phyloP scores from a whole-genome alignment of 2,888 invertebrate genomes.

The Sericinus montela region DNA sequence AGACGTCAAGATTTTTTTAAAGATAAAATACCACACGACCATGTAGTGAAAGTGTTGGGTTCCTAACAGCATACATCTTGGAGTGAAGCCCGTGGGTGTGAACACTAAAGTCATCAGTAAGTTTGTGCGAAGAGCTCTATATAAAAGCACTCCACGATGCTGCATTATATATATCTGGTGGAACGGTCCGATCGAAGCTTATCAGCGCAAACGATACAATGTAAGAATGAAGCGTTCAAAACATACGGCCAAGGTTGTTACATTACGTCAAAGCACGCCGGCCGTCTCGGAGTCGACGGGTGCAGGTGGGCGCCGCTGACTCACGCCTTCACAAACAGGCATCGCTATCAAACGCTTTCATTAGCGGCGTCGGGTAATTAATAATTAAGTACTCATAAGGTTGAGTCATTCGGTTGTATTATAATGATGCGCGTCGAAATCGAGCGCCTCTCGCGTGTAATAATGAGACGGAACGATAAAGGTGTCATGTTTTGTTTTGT shows the following conservation, averaged over 20 bases:
- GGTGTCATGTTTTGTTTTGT: neutral
- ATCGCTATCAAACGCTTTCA: conserved; percentile 32
- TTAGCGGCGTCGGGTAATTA: conserved; percentile 17
- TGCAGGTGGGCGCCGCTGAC: conserved; percentile 40
- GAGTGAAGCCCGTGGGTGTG: too few relatives aligned
- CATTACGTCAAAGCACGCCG: conserved; percentile 20
- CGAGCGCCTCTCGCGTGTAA: neutral
- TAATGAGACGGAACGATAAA: neutral
- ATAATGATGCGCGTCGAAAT: neutral
- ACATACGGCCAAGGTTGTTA: neutral
- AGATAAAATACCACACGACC: too few relatives aligned
- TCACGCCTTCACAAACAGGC: conserved; percentile 33
- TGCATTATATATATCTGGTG: too few relatives aligned
- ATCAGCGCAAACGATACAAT: neutral
- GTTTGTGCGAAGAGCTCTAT: too few relatives aligned
- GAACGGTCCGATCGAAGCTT: too few relatives aligned
- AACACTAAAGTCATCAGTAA: too few relatives aligned
- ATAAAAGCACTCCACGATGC: too few relatives aligned
- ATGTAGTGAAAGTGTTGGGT: too few relatives aligned
- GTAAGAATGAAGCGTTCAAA: neutral
- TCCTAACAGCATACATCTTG: too few relatives aligned
- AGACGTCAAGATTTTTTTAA: too few relatives aligned
- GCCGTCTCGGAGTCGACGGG: conserved; percentile 23
- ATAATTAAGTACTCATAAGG: conserved; percentile 1
- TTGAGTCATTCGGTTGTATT: neutral